A percentile compares a stretch with the other conserved stretches of the same genome.
These are phyloP conservation scores for Pseudotriccus pelzelni DNA, from an alignment of 2,797 vertebrate species.

Conservation along the genomic window DNA sequence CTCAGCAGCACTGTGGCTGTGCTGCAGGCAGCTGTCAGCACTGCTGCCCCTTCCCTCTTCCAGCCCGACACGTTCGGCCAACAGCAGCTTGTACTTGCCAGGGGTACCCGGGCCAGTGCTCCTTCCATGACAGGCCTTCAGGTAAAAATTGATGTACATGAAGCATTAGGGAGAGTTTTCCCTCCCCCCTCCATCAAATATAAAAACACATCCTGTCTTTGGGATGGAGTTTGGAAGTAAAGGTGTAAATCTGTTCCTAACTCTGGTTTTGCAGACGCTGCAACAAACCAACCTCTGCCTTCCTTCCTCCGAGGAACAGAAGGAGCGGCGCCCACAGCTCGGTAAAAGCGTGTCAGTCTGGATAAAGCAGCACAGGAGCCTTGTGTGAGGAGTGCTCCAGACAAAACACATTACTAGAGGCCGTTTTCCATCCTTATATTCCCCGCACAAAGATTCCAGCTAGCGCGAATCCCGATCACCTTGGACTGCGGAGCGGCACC, in stretches of 20 bases:
- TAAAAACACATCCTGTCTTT: fast-evolving
- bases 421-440: not conserved
- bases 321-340: not conserved
- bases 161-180: not conserved
- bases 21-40: constrained; percentile 16
- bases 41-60: not conserved
- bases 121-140: not conserved
- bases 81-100: not conserved
- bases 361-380: not conserved
- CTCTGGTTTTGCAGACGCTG: not conserved
- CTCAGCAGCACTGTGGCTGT: not conserved
- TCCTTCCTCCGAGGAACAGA: not conserved
- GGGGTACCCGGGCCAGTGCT: fast-evolving
- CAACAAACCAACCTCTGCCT: not conserved
- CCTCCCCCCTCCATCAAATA: not conserved
- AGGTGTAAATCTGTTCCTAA: not conserved
- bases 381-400: not conserved
- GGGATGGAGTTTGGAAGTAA: not conserved
- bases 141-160: not conserved
- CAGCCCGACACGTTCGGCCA: not conserved
- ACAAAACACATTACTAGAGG: not conserved
- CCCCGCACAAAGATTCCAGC: not conserved
- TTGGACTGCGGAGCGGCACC: not conserved
- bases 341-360: fast-evolving
- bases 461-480: not conserved